These are phyloP conservation scores for Hemithea aestivaria DNA, from an alignment of 2,888 invertebrate species.

Conservation along the genomic window DNA sequence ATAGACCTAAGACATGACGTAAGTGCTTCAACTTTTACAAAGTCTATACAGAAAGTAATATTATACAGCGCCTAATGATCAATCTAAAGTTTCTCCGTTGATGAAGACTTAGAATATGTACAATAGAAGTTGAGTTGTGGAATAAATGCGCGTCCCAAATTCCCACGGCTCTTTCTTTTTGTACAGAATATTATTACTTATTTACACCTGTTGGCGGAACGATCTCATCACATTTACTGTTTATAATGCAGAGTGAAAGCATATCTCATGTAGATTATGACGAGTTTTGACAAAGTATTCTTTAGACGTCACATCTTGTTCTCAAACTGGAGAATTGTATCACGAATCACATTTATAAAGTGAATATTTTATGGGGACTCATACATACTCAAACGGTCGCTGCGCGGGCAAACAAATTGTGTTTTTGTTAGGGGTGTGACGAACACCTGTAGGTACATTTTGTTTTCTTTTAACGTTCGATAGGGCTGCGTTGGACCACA, in stretches of 20 bases:
- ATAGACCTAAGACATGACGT: too few relatives aligned
- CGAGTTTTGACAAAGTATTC: slow-evolving; percentile 30
- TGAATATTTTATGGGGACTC: slow-evolving; percentile 45
- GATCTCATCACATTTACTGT: slow-evolving; percentile 24
- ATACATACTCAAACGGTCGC: slow-evolving; percentile 38
- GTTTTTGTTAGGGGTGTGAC: slow-evolving; percentile 31
- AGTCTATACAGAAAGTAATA: slow-evolving; percentile 3
- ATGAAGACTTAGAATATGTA: slow-evolving; percentile 21
- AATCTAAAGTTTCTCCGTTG: slow-evolving; percentile 20
- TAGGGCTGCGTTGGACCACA: too few relatives aligned
- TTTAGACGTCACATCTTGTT: slow-evolving; percentile 26
- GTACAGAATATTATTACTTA: slow-evolving; percentile 21
- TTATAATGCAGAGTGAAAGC: slow-evolving; percentile 15
- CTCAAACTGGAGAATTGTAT: slow-evolving; percentile 33
- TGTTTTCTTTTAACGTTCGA: neutral
- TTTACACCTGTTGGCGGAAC: slow-evolving; percentile 17
- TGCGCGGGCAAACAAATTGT: slow-evolving; percentile 38
- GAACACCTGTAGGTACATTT: neutral
- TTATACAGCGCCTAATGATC: slow-evolving; percentile 22
- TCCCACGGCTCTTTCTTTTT: too few relatives aligned
- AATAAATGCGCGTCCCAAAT: too few relatives aligned
- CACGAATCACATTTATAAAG: slow-evolving; percentile 40
- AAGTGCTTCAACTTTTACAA: too few relatives aligned
- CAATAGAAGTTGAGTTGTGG: too few relatives aligned
- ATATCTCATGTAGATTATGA: slow-evolving; percentile 26